Conservation (phyloP, 1,140 invertebrate species). For the Diorhabda carinulata region DNA sequence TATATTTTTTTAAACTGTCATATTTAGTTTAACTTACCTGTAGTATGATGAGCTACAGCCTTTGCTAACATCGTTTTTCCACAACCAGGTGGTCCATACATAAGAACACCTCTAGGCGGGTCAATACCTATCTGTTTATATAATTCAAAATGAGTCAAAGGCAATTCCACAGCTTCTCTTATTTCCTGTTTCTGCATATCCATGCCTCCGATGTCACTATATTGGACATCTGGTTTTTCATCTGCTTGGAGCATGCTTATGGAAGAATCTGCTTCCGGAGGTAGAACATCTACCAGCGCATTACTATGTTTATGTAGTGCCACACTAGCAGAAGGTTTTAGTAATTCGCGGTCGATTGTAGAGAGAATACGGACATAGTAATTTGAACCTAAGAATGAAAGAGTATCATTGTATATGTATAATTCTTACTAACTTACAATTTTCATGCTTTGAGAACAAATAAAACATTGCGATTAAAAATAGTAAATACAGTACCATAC, state of each 20-base stretch:
- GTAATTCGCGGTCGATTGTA: constrained; percentile 82
- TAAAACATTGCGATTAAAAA: too few relatives aligned
- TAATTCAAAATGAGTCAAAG: constrained; percentile 97
- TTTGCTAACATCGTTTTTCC: constrained; percentile 99
- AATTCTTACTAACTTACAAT: too few relatives aligned
- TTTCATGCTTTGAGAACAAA: too few relatives aligned
- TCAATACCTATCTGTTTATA: constrained; percentile 98
- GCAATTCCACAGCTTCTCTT: constrained; percentile 95
- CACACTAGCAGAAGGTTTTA: constrained; percentile 87
- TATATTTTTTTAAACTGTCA: background rate
- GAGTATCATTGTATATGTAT: background rate
- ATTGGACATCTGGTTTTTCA: constrained; percentile 97
- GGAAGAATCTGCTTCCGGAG: constrained; percentile 89
- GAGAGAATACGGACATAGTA: constrained; percentile 88
- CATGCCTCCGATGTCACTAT: constrained; percentile 98
- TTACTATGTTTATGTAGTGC: constrained; percentile 92
- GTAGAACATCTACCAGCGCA: constrained; percentile 87
- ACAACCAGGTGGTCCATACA: constrained; percentile 97
- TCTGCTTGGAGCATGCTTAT: constrained; percentile 97
- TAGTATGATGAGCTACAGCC: constrained; percentile 96
- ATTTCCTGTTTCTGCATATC: constrained; percentile 99
- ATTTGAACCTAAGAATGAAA: constrained; percentile 69
- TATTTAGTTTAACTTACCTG: constrained; percentile 56
- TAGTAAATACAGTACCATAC: too few relatives aligned
- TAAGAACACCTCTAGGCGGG: constrained; percentile 94